Conservation (phyloP, 1,140 invertebrate genomes). For the Portunus trituberculatus region DNA sequence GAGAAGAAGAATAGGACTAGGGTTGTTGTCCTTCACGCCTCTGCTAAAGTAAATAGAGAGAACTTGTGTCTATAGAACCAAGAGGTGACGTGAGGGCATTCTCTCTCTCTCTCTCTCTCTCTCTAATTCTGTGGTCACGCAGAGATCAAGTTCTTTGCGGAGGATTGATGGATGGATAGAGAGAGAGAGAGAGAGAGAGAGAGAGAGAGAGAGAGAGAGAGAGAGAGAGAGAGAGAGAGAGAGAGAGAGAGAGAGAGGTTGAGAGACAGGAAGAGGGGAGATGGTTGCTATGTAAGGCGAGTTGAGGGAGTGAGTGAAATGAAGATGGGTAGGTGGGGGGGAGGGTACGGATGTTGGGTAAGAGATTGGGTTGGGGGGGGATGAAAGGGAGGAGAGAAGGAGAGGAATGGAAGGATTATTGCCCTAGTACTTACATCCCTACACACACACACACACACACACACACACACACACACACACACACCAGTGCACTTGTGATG, state of each 20-base stretch:
- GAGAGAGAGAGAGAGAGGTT: too few species aligned
- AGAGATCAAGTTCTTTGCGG: neutral
- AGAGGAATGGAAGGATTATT: neutral
- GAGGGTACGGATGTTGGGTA: too few species aligned
- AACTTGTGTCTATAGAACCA: neutral
- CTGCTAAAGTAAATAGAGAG: neutral
- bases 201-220: too few species aligned
- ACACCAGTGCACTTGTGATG: neutral
- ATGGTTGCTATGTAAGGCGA: neutral
- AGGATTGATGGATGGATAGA: neutral
- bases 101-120: slow-evolving; percentile 1
- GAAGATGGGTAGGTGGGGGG: too few species aligned
- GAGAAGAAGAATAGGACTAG: neutral
- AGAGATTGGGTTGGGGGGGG: neutral
- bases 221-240: too few species aligned
- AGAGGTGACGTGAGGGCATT: neutral
- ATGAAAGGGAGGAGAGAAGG: neutral
- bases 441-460: neutral
- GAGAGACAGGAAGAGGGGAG: neutral
- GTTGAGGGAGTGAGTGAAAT: too few species aligned
- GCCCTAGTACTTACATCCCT: neutral
- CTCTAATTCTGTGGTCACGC: neutral
- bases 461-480: neutral
- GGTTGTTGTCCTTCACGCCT: neutral
- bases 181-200: too few species aligned